A percentile compares a stretch with the other conserved stretches of the same genome.
Evolutionary conservation across 2,888 invertebrate species (phyloP).

Genomic region (Xylota segnis): DNA sequence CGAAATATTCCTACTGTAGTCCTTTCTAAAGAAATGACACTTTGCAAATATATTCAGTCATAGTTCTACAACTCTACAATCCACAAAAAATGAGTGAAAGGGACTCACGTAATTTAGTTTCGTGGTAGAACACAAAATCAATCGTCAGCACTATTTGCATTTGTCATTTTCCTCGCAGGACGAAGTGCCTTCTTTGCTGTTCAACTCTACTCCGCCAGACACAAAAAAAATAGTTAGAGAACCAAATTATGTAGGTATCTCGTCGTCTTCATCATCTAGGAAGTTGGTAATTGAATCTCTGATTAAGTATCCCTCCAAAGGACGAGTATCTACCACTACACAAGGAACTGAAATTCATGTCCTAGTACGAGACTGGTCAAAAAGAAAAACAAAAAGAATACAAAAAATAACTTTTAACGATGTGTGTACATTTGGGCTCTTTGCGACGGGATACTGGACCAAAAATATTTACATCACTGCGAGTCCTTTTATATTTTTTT

Average conservation of each 20-base stretch:
- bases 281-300: constrained; percentile 46
- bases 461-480: constrained; percentile 51
- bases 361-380: background rate
- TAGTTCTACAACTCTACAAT: background rate
- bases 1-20: too few relatives aligned
- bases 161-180: background rate
- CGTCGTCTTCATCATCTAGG: constrained; percentile 8
- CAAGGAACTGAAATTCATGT: constrained; percentile 3
- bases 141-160: constrained; percentile 17
- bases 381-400: constrained; percentile 8
- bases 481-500: background rate
- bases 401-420: constrained; percentile 60
- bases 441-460: background rate
- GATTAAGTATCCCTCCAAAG: constrained; percentile 2
- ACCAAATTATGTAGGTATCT: constrained; percentile 7
- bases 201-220: constrained; percentile 7
- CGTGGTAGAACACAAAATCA: background rate
- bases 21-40: too few relatives aligned
- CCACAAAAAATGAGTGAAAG: background rate
- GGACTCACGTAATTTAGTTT: background rate
- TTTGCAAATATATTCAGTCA: too few relatives aligned
- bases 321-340: background rate
- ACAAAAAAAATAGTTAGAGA: constrained; percentile 18
- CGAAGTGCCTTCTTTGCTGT: background rate
- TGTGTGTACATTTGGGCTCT: constrained; percentile 45